Evolutionary conservation across 2,888 invertebrate species (phyloP).

Genomic region (Choristoneura rosaceana): DNA sequence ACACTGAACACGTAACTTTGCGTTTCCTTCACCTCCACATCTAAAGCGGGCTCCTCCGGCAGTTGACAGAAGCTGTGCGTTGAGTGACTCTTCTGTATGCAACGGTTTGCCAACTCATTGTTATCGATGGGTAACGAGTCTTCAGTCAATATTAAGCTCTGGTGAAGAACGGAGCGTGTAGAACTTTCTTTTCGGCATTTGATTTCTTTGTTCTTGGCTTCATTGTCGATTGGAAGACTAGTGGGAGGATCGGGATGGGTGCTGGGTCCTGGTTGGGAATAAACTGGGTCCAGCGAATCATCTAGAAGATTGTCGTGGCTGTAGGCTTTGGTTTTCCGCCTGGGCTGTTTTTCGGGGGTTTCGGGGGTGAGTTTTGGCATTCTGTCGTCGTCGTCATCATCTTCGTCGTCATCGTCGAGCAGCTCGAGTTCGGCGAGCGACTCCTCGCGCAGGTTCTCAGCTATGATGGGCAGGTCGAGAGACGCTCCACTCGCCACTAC

Average conservation of each 20-base stretch:
- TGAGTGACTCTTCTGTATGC: conserved; percentile 64
- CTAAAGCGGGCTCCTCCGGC: conserved; percentile 38
- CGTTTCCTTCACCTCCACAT: conserved; percentile 42
- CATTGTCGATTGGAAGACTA: conserved; percentile 45
- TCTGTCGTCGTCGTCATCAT: conserved; percentile 17
- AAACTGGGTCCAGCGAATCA: conserved; percentile 50
- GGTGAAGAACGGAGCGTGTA: conserved; percentile 57
- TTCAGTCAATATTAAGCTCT: conserved; percentile 61
- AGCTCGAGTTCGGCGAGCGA: conserved; percentile 56
- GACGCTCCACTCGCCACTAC: conserved; percentile 67
- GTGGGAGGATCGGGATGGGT: conserved; percentile 47
- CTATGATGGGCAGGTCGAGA: conserved; percentile 70
- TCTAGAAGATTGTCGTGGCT: conserved; percentile 62
- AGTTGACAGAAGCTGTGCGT: conserved; percentile 58
- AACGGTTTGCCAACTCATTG: conserved; percentile 57
- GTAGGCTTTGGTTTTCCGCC: conserved; percentile 56
- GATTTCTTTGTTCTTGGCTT: conserved; percentile 49
- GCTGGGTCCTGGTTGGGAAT: conserved; percentile 55
- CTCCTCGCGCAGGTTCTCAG: conserved; percentile 65
- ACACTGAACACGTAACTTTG: conserved; percentile 56
- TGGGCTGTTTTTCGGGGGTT: conserved; percentile 44
- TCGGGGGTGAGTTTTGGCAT: conserved; percentile 27
- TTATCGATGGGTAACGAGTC: conserved; percentile 50
- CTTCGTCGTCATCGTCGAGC: conserved; percentile 47
- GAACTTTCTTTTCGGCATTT: conserved; percentile 47